A percentile compares a stretch with the other conserved stretches of the same genome.
These are phyloP conservation scores for Ophraella communa DNA, from an alignment of 2,888 invertebrate genomes.

Conservation along the genomic window DNA sequence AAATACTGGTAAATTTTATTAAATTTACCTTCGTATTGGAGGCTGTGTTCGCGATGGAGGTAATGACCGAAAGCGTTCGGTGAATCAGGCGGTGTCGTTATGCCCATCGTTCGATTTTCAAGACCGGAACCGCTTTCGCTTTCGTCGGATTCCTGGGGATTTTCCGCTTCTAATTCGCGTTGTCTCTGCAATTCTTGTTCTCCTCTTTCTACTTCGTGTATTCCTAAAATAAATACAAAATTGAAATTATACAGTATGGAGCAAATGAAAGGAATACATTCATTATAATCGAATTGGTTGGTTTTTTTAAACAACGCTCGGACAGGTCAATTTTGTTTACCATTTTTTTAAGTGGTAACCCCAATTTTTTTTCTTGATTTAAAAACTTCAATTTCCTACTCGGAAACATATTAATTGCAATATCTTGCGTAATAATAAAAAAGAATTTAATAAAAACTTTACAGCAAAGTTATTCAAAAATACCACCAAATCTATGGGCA, in stretches of 20 bases:
- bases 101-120: slow-evolving; percentile 65
- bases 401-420: too few relatives aligned
- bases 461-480: too few relatives aligned
- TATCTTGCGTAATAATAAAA: too few relatives aligned
- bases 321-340: too few relatives aligned
- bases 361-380: too few relatives aligned
- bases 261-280: too few relatives aligned
- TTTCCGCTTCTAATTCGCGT: slow-evolving; percentile 65
- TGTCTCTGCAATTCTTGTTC: slow-evolving; percentile 78
- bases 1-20: slow-evolving; percentile 50
- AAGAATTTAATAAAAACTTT: too few relatives aligned
- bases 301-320: too few relatives aligned
- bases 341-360: too few relatives aligned
- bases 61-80: slow-evolving; percentile 72
- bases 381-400: too few relatives aligned
- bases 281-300: too few relatives aligned
- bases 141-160: slow-evolving; percentile 66
- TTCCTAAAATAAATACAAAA: slow-evolving; percentile 52
- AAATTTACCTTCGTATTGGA: slow-evolving; percentile 74
- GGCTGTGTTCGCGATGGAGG: slow-evolving; percentile 74
- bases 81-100: slow-evolving; percentile 93
- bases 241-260: neutral
- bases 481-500: too few relatives aligned
- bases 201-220: slow-evolving; percentile 90
- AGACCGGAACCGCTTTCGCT: slow-evolving; percentile 71